phyloP scores from a whole-genome alignment of 2,888 invertebrate species.

The Blastobasis lacticolella region DNA sequence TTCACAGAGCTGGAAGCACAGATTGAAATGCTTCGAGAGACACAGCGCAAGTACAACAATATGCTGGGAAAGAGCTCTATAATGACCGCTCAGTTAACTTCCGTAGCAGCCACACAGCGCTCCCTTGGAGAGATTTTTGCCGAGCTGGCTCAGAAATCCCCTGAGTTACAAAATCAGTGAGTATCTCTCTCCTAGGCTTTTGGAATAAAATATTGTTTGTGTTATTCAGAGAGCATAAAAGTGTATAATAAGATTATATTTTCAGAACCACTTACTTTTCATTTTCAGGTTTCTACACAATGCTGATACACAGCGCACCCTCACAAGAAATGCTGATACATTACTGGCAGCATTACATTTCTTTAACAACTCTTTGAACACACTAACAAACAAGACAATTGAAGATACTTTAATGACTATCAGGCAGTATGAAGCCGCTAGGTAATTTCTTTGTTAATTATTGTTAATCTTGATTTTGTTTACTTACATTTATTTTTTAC shows the following conservation, averaged over 20 bases:
- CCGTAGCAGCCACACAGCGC: conserved; percentile 87
- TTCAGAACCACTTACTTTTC: neutral
- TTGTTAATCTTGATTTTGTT: no score
- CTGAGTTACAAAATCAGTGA: conserved; percentile 88
- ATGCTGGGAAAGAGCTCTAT: conserved; percentile 90
- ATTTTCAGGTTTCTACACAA: conserved; percentile 85
- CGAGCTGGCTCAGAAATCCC: conserved; percentile 96
- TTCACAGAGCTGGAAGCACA: conserved; percentile 90
- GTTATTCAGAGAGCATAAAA: no score
- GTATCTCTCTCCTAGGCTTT: conserved; percentile 9
- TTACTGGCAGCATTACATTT: conserved; percentile 94
- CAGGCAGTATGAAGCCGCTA: conserved; percentile 76
- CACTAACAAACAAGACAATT: conserved; percentile 97
- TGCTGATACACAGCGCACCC: conserved; percentile 94
- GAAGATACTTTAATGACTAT: conserved; percentile 89
- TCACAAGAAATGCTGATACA: conserved; percentile 93
- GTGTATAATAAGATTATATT: no score
- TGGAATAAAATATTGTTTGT: no score
- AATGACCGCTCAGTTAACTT: conserved; percentile 82
- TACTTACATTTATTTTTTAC: no score
- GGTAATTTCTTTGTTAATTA: conserved; percentile 34
- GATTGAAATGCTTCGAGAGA: conserved; percentile 94
- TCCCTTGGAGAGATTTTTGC: conserved; percentile 94
- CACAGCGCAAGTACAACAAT: conserved; percentile 92
- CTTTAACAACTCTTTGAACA: conserved; percentile 96